Base-by-base conservation (phyloP, 1,140 invertebrate species). In the Calycopis cecrops region DNA sequence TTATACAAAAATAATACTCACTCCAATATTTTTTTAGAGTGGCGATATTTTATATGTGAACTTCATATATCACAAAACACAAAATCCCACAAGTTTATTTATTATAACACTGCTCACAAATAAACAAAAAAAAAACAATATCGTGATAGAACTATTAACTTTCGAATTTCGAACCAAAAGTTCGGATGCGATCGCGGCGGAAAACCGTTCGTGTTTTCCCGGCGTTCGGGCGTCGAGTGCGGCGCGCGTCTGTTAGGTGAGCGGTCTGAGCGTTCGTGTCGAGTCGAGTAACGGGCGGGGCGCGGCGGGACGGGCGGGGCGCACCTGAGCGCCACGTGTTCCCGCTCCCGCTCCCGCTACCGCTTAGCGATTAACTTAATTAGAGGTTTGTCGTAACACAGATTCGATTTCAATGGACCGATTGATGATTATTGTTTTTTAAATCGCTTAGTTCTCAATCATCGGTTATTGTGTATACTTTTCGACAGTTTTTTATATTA, bases 131-230 rank as follows among this genome's bases (percentile, higher is more conserved):
- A 44, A 64, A 71, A 16, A 37, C 48, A 64, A 60, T 58, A 65
- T 62, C 21, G 21, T 63, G 65, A 65, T 65, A 59, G 33, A 48
- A 44, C 44, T 53, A 57, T 28, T 28, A 55, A 57, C 52, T 54
- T 42, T 52, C 55, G 48, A 59, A 35, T 55, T 28, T 28, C 51
- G 55, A 42, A 67, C 48, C 69, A 69, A 76, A 79, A 77, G 71
- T 78, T 79, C 66, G 69, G 63, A 59, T 62, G 63, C 62, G 62
- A 60, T 54, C 76, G 73, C 78, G 78, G 69, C 69, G 80, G 77
- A 83, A 84, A 84, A 81, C 76, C 73, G 69, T 69, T 77, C 73
- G 72, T 83, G 76, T 80, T 86, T 84, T 84, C 83, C 80, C 83
- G 80, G 75, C 79, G 77, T 79, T 77, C 80, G 72, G 62, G 73